Conservation (phyloP, 1,140 invertebrate genomes). For the Oryzaephilus surinamensis region DNA sequence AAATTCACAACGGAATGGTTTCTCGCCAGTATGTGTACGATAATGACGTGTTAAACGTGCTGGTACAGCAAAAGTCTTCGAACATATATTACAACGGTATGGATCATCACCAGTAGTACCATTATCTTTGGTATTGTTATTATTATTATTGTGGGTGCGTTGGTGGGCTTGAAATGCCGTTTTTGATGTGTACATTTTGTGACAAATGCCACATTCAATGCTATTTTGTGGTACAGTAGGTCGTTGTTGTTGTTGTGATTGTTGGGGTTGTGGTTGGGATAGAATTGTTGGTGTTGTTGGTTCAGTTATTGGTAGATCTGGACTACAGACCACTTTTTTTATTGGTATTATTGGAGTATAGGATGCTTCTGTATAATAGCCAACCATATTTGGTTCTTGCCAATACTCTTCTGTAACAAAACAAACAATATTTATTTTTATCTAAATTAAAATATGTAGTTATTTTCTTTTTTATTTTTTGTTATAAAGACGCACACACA, state of each 20-base stretch:
- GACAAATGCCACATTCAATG: constrained; percentile 44
- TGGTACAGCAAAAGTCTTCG: constrained; percentile 84
- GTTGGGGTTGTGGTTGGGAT: constrained; percentile 3
- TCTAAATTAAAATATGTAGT: constrained; percentile 1
- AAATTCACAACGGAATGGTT: constrained; percentile 68
- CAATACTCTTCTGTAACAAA: constrained; percentile 33
- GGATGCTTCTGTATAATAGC: constrained; percentile 26
- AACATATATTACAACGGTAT: constrained; percentile 81
- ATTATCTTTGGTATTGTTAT: too few species aligned
- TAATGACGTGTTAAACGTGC: constrained; percentile 86
- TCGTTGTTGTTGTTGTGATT: not conserved
- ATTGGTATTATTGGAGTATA: constrained; percentile 15
- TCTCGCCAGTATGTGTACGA: constrained; percentile 71
- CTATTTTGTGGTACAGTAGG: not conserved
- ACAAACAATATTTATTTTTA: constrained; percentile 10
- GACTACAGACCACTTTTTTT: constrained; percentile 34
- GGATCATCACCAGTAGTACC: too few species aligned
- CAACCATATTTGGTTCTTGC: constrained; percentile 37
- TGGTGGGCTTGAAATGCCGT: constrained; percentile 48
- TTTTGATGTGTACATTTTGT: constrained; percentile 49
- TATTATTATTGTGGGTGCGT: constrained; percentile 47
- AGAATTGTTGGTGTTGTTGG: constrained; percentile 10
- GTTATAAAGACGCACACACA: constrained; percentile 7
- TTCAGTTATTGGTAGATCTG: constrained; percentile 28
- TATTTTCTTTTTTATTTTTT: not conserved